phyloP scores from a whole-genome alignment of 1,140 invertebrate genomes.

The Musca vetustissima region DNA sequence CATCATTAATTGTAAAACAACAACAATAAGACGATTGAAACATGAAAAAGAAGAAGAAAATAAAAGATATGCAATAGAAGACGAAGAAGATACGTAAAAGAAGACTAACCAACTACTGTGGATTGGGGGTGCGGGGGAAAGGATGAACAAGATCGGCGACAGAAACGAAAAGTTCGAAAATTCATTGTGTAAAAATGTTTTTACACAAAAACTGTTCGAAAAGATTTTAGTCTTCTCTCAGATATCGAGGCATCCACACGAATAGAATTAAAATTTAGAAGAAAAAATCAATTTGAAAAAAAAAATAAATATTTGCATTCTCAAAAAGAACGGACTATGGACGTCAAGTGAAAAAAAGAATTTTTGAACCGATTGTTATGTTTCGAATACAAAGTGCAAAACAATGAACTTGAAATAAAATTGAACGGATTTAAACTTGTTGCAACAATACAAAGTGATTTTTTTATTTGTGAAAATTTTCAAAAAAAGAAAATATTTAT shows the following conservation, averaged over 20 bases:
- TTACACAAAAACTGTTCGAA: slow-evolving; percentile 11
- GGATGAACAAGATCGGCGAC: slow-evolving; percentile 12
- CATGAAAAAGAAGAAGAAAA: slow-evolving; percentile 7
- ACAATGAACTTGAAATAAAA: slow-evolving; percentile 7
- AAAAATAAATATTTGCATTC: background rate
- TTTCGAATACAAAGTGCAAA: background rate
- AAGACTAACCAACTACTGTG: too few species aligned
- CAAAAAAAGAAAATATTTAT: background rate
- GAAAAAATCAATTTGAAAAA: too few species aligned
- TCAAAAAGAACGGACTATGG: background rate
- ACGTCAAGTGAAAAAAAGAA: background rate
- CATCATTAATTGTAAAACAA: slow-evolving; percentile 18
- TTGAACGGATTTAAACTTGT: background rate
- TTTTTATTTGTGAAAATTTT: background rate
- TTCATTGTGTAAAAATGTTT: slow-evolving; percentile 15
- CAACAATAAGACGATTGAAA: background rate
- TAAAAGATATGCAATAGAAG: background rate
- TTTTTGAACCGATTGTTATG: background rate
- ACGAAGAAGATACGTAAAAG: too few species aligned
- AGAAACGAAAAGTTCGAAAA: slow-evolving; percentile 14
- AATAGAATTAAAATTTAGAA: slow-evolving; percentile 5
- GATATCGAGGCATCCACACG: slow-evolving; percentile 29
- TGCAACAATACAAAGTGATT: too few species aligned
- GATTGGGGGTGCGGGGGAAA: too few species aligned
- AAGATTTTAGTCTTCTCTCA: slow-evolving; percentile 32